Percentiles rank a stretch among this genome's conserved stretches.
Evolutionary conservation across 2,888 invertebrate genomes (phyloP).

Genomic region (Sarcophaga subvicina): DNA sequence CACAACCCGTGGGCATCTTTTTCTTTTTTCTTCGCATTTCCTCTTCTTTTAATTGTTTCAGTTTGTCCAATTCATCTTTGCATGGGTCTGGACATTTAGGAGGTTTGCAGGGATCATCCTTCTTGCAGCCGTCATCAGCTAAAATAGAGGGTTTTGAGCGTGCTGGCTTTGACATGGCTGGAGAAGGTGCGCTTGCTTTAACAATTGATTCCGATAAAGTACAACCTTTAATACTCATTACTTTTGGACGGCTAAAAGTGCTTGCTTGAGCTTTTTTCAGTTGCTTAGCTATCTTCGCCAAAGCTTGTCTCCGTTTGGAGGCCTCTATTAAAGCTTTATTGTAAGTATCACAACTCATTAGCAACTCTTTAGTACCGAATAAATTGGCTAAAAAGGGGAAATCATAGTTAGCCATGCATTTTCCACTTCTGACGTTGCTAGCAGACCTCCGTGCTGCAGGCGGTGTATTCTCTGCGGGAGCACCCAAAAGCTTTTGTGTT

Average conservation of each 20-base stretch:
- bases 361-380: slow-evolving; percentile 41
- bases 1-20: slow-evolving; percentile 23
- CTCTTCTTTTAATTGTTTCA: background rate
- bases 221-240: slow-evolving; percentile 28
- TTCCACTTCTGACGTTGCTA: background rate
- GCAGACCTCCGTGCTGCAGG: background rate
- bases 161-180: background rate
- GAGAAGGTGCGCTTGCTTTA: background rate
- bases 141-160: background rate
- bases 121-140: slow-evolving; percentile 16
- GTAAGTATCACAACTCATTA: slow-evolving; percentile 70
- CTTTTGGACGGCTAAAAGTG: slow-evolving; percentile 7
- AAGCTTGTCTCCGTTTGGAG: slow-evolving; percentile 58
- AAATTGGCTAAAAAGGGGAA: slow-evolving; percentile 53
- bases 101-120: slow-evolving; percentile 32
- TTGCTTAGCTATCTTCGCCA: background rate
- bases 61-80: slow-evolving; percentile 35
- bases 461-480: background rate
- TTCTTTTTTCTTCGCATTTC: slow-evolving; percentile 1
- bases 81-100: slow-evolving; percentile 9
- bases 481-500: background rate
- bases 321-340: slow-evolving; percentile 67
- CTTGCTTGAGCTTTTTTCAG: background rate
- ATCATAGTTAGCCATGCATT: slow-evolving; percentile 45
- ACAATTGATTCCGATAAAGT: background rate